Percentiles rank a stretch among this genome's conserved stretches.
phyloP scores from a whole-genome alignment of 2,113 vertebrate genomes.

The Aldabrachelys gigantea region DNA sequence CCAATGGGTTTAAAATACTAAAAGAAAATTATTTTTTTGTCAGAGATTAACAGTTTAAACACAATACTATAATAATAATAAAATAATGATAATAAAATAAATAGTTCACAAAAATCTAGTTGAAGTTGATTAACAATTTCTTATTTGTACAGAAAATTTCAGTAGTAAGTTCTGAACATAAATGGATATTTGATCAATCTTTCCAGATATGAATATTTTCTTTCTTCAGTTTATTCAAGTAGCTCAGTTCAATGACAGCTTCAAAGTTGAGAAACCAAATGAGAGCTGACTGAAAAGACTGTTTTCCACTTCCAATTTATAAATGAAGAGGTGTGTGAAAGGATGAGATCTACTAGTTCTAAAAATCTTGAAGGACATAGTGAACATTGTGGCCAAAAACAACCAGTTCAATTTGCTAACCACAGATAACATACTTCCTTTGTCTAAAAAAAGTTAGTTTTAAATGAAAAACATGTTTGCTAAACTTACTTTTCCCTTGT shows the following conservation, averaged over 20 bases:
- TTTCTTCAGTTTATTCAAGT: neutral
- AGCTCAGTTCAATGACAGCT: neutral
- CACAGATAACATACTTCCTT: neutral
- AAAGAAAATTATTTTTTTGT: neutral
- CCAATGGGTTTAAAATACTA: slow-evolving; percentile 20
- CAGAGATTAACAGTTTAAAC: neutral
- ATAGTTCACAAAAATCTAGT: neutral
- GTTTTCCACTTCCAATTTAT: neutral
- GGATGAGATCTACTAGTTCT: neutral
- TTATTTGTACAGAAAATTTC: neutral
- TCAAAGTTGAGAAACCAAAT: neutral
- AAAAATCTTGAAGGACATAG: neutral
- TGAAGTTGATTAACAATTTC: neutral
- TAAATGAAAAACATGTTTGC: neutral
- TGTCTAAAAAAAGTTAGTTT: neutral
- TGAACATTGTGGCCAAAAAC: neutral
- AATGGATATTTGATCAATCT: neutral
- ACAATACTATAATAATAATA: neutral
- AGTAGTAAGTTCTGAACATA: neutral
- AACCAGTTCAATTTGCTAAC: neutral
- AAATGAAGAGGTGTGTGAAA: neutral
- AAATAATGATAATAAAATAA: neutral
- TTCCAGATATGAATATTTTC: neutral
- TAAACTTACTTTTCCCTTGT: neutral
- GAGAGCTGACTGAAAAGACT: neutral